These are phyloP conservation scores for Macaria notata DNA, from an alignment of 2,888 invertebrate genomes.

Conservation along the genomic window DNA sequence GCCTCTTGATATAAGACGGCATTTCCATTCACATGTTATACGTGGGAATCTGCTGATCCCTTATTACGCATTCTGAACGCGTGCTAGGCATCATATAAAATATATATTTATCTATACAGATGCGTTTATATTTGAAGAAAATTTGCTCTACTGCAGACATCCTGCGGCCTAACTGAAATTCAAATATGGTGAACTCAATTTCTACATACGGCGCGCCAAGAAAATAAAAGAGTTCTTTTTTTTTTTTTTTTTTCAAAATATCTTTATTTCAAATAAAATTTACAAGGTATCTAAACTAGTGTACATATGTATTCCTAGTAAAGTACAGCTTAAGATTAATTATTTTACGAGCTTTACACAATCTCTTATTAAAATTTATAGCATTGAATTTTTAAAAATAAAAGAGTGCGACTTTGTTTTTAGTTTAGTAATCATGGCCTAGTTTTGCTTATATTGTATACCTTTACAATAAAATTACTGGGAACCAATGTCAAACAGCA, in stretches of 20 bases:
- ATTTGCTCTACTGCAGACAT: conserved; percentile 18
- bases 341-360: no score
- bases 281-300: no score
- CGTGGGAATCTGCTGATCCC: conserved; percentile 46
- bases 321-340: no score
- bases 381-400: no score
- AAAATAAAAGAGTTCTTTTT: not conserved
- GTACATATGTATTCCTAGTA: no score
- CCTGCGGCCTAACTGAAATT: conserved; percentile 1
- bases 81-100: conserved; percentile 37
- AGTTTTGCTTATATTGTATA: no score
- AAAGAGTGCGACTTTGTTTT: no score
- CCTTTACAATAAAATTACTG: not conserved
- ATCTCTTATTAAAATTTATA: no score
- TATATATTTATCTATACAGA: conserved; percentile 32
- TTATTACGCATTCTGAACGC: conserved; percentile 46
- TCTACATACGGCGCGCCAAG: not conserved
- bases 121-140: conserved; percentile 27
- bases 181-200: no score
- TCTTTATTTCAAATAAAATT: no score
- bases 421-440: no score
- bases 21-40: conserved; percentile 50
- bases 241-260: no score
- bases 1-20: conserved; percentile 49
- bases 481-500: not conserved